Base-by-base conservation (phyloP, 1,140 invertebrate species). In the Drosophila simulans region DNA sequence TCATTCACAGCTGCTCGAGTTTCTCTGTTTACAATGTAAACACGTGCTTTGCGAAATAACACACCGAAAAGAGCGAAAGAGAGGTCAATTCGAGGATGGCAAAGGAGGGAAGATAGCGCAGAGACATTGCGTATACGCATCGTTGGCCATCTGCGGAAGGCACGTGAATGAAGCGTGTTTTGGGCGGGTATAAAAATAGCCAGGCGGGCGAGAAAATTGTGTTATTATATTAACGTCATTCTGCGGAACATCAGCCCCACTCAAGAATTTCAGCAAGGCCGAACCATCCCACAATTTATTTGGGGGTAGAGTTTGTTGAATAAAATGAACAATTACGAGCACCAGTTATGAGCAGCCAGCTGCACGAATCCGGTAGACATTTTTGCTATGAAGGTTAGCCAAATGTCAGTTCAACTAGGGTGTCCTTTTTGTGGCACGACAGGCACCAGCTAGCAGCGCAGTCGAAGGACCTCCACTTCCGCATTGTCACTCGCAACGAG, bases 161-260 rank as follows among this genome's bases (percentile, higher is more conserved):
- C 82, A 86, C 83, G 82, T 86, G 82, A 88, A 83, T 75, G 25
- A 66, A 81, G 78, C 83, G 69, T 86, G 82, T 49, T 57, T 75
- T 39, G 39, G 27, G 48, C 31, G 13, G 35, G 7, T 56, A 34
- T 64, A 62, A 71, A 82, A 88, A 82, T 86, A 88, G 75, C 5
- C 22, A 45, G 12, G 51, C 37, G 17, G 12, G 42, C 49, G 74
- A 35, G 48, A 49, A 65, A 65, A 73, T 40, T 76, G 12, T 20
- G 55, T 49, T 42, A 27, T 57, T 56, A 10, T 57, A 37, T 37
- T 31, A 59, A 37, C 31, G 46, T 51, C 37, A 17, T 25, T 51
- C 35, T 43, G 35, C 15, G 54, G 17, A 43, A 63, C 40, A 13
- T 37, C 22, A 11, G 42, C 10, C 8, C 48, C 7, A 15, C 17